Evolutionary conservation across 2,888 invertebrate genomes (phyloP).

Genomic region (Dicroscelio sp.): DNA sequence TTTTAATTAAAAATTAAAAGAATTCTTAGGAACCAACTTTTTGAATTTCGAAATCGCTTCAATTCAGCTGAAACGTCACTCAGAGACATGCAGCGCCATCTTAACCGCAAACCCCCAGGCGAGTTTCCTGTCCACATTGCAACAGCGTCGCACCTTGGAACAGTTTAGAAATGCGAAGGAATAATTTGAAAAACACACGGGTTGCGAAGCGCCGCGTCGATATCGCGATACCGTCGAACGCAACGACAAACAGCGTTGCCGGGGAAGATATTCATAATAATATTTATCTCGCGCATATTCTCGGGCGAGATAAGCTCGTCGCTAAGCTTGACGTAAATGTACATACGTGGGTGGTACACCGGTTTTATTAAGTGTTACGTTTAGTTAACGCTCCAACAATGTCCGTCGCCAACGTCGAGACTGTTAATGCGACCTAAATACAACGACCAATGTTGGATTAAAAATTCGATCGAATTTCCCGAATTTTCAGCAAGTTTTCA

Average conservation of each 20-base stretch:
- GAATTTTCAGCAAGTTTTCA: no score
- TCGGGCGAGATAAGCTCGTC: slow-evolving; percentile 84
- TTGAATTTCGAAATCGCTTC: no score
- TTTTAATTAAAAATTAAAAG: no score
- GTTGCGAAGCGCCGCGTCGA: slow-evolving; percentile 53
- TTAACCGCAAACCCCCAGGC: no score
- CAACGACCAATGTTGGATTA: no score
- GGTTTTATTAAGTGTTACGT: slow-evolving; percentile 88
- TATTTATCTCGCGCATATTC: slow-evolving; percentile 76
- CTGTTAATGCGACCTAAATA: slow-evolving; percentile 89
- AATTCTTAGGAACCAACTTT: no score
- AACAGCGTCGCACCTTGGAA: background rate
- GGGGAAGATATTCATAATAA: slow-evolving; percentile 70
- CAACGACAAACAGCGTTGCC: slow-evolving; percentile 54
- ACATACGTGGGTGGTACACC: slow-evolving; percentile 86
- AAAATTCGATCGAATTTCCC: no score
- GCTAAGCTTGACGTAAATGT: slow-evolving; percentile 85
- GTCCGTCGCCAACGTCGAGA: slow-evolving; percentile 83
- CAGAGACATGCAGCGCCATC: no score
- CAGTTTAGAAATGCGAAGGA: background rate
- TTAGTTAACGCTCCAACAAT: slow-evolving; percentile 87
- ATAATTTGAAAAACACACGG: slow-evolving; percentile 6
- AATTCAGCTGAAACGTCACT: no score
- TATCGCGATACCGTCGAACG: slow-evolving; percentile 31
- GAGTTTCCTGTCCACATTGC: no score